Conservation (phyloP, 1,140 invertebrate genomes). For the Ctenoplectra terminalis region DNA sequence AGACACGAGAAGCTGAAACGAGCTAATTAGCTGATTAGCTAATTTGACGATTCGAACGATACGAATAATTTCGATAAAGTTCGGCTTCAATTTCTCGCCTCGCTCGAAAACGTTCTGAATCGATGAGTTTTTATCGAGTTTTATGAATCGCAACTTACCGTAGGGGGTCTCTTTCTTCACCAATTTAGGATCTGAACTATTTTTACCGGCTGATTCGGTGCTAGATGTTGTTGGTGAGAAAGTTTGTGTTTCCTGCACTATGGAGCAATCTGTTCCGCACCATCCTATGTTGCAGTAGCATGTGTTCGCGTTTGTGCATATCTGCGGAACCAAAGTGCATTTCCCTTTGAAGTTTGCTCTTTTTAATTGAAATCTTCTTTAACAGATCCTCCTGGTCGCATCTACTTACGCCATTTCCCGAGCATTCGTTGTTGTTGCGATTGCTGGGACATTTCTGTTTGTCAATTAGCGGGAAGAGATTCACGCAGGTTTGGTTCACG, state of each 20-base stretch:
- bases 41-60: no score
- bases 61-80: no score
- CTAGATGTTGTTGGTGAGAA: slow-evolving; percentile 81
- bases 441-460: slow-evolving; percentile 94
- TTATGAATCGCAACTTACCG: slow-evolving; percentile 85
- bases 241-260: slow-evolving; percentile 87
- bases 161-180: slow-evolving; percentile 94
- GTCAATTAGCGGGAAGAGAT: slow-evolving; percentile 91
- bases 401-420: slow-evolving; percentile 94
- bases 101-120: background rate
- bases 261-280: slow-evolving; percentile 94
- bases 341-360: background rate
- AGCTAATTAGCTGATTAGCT: background rate
- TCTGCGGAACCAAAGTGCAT: slow-evolving; percentile 82
- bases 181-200: slow-evolving; percentile 87
- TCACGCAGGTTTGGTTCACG: slow-evolving; percentile 95
- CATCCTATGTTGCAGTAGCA: slow-evolving; percentile 96
- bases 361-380: no score
- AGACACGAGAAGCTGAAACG: background rate
- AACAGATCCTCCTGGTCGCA: no score
- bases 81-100: background rate
- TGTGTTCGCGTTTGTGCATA: slow-evolving; percentile 96
- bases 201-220: slow-evolving; percentile 79
- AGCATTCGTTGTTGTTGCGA: slow-evolving; percentile 94
- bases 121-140: background rate